Evolutionary conservation across 1,140 invertebrate genomes (phyloP), one percentile per base, ranked within the genome.

Genomic region (Aradophagus sp.): DNA sequence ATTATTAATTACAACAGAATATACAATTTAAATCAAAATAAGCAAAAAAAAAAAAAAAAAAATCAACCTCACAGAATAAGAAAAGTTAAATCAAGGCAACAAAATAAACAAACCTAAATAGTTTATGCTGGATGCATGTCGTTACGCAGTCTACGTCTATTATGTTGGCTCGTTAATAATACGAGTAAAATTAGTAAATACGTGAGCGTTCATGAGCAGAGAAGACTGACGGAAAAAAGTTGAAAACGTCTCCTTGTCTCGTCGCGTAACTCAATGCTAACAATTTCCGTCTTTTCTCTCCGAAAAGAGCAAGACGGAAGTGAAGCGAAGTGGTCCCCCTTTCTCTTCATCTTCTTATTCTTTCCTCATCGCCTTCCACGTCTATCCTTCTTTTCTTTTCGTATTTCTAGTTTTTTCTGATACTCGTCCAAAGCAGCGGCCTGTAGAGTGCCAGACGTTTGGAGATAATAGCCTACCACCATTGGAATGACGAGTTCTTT

Each of bases 401-500:
- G 4, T 56, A 48, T 55, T 65, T 27, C 6, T 50, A 45, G 23
- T 45, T 70, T 70, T 50, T 70, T 42, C 36, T 58, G 44, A 62
- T 62, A 56, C 56, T 45, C 48, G 45, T 56, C 56, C 56, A 62
- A 69, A 69, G 48, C 55, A 53, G 41, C 48, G 17, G 34, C 35
- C 48, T 31, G 56, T 52, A 47, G 58, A 70, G 58, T 70, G 27
- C 35, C 38, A 62, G 56, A 62, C 55, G 58, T 70, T 70, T 44
- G 50, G 16, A 70, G 66, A 62, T 70, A 70, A 70, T 62, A 70
- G 66, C 50, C 35, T 36, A 59, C 56, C 56, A 44, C 66, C 44
- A 70, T 52, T 62, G 44, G 56, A 50, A 58, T 70, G 66, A 70
- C 66, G 58, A 63, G 66, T 62, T 50, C 50, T 62, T 70, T 56